Conservation (phyloP, 2,113 vertebrate species). For the Anarrhichthys ocellatus region DNA sequence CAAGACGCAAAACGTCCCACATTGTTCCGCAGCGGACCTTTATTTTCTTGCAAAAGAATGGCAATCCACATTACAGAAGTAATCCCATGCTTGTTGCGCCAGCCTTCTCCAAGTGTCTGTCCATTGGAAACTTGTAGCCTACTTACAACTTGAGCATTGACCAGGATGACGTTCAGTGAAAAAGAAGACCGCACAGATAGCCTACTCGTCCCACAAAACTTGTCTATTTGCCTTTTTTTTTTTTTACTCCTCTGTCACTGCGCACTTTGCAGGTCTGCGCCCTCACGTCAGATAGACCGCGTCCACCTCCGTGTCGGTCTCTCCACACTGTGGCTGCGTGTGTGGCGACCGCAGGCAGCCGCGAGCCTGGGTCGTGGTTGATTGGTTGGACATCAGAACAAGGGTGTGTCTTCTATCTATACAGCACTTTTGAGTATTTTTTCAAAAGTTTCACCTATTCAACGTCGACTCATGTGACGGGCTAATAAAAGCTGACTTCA, state of each 20-base stretch:
- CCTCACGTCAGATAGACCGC: conserved; percentile 7
- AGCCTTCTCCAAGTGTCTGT: conserved; percentile 71
- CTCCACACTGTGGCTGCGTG: conserved; percentile 18
- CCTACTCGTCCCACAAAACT: conserved; percentile 38
- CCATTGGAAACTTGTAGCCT: conserved; percentile 66
- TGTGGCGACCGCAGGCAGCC: conserved; percentile 9
- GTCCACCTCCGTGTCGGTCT: conserved; percentile 36
- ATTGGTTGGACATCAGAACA: conserved; percentile 34
- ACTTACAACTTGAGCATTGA: conserved; percentile 68
- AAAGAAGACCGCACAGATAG: conserved; percentile 9
- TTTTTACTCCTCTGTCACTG: conserved; percentile 42
- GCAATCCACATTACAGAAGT: conserved; percentile 84
- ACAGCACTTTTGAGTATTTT: neutral
- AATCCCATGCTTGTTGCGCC: conserved; percentile 81
- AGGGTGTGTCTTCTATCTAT: conserved; percentile 60
- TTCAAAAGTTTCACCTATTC: conserved; percentile 39
- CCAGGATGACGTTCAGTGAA: conserved; percentile 33
- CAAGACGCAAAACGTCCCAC: conserved; percentile 80
- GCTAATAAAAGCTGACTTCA: conserved; percentile 17
- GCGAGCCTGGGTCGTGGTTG: conserved; percentile 17
- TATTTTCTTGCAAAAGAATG: conserved; percentile 67
- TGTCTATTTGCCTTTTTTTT: neutral
- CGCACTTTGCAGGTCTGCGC: conserved; percentile 40
- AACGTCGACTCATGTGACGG: conserved; percentile 35
- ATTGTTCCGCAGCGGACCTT: conserved; percentile 78